Base-by-base conservation (phyloP, 2,113 vertebrate species). In the Bufo bufo region DNA sequence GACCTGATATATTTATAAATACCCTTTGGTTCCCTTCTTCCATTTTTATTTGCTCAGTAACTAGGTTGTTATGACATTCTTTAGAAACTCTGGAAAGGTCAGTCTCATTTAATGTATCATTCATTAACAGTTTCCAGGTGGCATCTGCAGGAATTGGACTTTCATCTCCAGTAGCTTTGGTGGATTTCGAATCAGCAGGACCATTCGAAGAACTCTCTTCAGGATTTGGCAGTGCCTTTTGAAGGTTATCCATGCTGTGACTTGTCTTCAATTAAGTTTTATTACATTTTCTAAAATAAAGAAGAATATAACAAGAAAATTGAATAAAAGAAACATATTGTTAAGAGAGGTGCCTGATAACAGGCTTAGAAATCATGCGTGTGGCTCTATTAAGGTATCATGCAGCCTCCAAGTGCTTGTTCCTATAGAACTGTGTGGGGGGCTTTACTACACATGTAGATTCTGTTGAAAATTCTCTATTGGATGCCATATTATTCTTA, bases 1-100 rank as follows among this genome's bases (percentile, higher is more conserved):
- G 93, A 13, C 98, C 98, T 0, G 97, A 97, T 0, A 99, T 97
- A 91, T 99, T 99, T 92, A 99, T 97, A 90, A 98, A 97, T 89
- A 99, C 95, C 56, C 97, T 95, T 84, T 98, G 97, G 86, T 96
- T 94, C 4, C 97, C 97, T 66, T 98, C 96, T 7, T 96, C 96
- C 80, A 96, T 89, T 43, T 89, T 93, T 82, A 92, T 91, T 86
- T 95, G 94, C 90, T 97, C 97, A 13, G 94, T 89, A 85, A 96
- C 95, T 20, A 97, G 90, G 80, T 96, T 93, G 56, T 97, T 96
- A 0, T 92, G 92, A 88, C 94, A 96, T 86, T 98, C 97, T 0
- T 95, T 95, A 0, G 96, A 93, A 80, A 96, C 93, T 83, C 93
- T 95, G 91, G 93, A 96, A 90, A 98, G 98, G 86, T 97, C 94